Percentiles rank a stretch among this genome's conserved stretches.
Conservation (phyloP, 2,888 invertebrate genomes). For the Imbricaverruca yamaguchii region DNA sequence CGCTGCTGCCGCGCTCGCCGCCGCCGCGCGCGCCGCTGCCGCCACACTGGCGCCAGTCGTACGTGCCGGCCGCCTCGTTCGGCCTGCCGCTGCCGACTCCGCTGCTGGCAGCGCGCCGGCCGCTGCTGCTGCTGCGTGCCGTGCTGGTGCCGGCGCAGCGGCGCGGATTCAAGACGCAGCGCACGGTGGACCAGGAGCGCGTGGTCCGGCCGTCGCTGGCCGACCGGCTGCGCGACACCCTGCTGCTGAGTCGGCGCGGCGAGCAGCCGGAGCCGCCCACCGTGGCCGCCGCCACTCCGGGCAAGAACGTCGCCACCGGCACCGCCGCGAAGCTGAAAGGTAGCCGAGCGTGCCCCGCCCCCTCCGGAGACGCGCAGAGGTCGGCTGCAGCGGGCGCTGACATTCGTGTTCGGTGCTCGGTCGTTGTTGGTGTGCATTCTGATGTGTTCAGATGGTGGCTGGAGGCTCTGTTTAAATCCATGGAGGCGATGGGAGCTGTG, state of each 20-base stretch:
- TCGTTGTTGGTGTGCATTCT: too few species aligned
- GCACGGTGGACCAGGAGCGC: slow-evolving; percentile 60
- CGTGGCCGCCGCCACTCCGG: slow-evolving; percentile 49
- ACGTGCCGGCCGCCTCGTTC: slow-evolving; percentile 3
- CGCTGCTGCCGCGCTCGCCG: neutral
- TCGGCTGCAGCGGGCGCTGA: too few species aligned
- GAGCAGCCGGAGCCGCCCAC: slow-evolving; percentile 75
- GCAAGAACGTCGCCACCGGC: slow-evolving; percentile 32
- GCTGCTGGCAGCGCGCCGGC: neutral
- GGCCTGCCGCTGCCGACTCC: neutral
- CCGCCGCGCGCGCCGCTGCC: neutral
- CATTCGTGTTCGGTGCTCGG: too few species aligned
- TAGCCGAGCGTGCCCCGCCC: neutral
- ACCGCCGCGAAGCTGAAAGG: slow-evolving; percentile 38
- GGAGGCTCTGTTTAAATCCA: too few species aligned
- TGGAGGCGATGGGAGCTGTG: too few species aligned
- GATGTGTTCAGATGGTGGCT: too few species aligned
- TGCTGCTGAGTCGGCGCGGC: slow-evolving; percentile 41
- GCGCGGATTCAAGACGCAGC: slow-evolving; percentile 71
- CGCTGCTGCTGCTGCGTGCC: neutral
- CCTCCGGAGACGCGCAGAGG: too few species aligned
- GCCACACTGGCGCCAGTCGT: neutral
- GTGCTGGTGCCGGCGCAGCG: neutral
- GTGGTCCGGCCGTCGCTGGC: slow-evolving; percentile 62
- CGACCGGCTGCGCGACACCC: slow-evolving; percentile 55